These are phyloP conservation scores for Mustelus asterias DNA, from an alignment of 2,113 vertebrate genomes.

Conservation along the genomic window DNA sequence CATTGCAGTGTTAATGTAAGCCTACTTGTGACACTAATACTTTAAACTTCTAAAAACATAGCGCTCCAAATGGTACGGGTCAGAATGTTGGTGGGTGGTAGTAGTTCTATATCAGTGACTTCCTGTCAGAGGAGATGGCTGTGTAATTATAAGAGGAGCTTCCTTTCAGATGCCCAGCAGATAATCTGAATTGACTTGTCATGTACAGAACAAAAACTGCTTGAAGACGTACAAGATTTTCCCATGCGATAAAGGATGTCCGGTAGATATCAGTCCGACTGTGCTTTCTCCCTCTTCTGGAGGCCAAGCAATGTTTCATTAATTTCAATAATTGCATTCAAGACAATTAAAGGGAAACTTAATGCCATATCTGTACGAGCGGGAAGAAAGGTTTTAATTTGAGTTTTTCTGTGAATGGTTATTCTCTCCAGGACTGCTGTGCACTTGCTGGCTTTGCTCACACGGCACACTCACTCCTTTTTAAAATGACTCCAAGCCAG, in stretches of 20 bases:
- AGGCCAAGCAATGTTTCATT: constrained; percentile 9
- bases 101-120: constrained; percentile 3
- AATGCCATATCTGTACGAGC: background rate
- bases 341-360: background rate
- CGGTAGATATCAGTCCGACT: background rate
- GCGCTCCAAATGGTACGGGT: background rate
- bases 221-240: constrained; percentile 51
- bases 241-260: constrained; percentile 54
- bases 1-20: too few relatives aligned
- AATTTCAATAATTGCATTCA: background rate
- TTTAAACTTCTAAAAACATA: background rate
- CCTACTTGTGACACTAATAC: too few relatives aligned
- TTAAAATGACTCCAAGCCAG: background rate
- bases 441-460: background rate
- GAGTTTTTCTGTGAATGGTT: background rate
- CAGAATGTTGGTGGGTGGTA: constrained; percentile 16
- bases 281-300: constrained; percentile 34
- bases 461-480: background rate
- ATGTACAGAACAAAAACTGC: constrained; percentile 5
- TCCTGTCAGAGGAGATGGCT: constrained; percentile 33
- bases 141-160: background rate
- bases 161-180: constrained; percentile 28
- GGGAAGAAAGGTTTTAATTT: background rate
- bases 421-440: background rate
- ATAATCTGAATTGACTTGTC: constrained; percentile 50